These are phyloP conservation scores for Planococcus citri DNA, from an alignment of 1,140 invertebrate genomes.

Conservation along the genomic window DNA sequence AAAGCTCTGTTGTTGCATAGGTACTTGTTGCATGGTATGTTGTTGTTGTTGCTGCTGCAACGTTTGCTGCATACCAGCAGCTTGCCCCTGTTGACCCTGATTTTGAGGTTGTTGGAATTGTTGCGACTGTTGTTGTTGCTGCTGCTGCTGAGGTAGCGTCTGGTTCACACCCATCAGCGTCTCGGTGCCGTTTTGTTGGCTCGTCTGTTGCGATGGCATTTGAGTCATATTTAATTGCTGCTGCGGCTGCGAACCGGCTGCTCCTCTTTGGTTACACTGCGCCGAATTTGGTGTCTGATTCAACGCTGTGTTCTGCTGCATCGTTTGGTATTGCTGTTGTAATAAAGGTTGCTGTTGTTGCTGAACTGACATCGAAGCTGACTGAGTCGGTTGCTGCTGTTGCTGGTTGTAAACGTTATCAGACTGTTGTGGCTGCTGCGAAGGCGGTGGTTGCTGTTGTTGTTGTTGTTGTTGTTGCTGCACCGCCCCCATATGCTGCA, in stretches of 20 bases:
- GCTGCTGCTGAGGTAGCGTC: conserved; percentile 35
- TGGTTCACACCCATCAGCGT: conserved; percentile 35
- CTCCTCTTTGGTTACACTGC: too few relatives aligned
- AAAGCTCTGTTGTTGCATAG: conserved; percentile 22
- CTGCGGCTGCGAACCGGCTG: background rate
- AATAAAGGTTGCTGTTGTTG: conserved; percentile 21
- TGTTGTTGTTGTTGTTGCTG: conserved; percentile 31
- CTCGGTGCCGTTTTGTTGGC: conserved; percentile 37
- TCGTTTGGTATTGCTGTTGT: background rate
- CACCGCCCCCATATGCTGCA: conserved; percentile 39
- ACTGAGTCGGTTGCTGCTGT: background rate
- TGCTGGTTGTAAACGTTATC: background rate
- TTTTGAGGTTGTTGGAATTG: conserved; percentile 38
- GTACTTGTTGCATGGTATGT: conserved; percentile 21
- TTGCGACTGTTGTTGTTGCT: conserved; percentile 37
- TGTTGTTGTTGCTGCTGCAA: conserved; percentile 32
- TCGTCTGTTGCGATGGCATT: conserved; percentile 32
- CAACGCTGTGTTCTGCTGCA: background rate
- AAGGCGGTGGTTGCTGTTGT: conserved; percentile 36
- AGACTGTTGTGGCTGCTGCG: conserved; percentile 27
- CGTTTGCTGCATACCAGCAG: conserved; percentile 33
- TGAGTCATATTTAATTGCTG: background rate
- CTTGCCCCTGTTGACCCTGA: conserved; percentile 35
- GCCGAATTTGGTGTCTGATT: background rate
- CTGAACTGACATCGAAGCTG: background rate